Evolutionary conservation across 2,797 vertebrate species (phyloP).

Genomic region (Telmatherina bonti): DNA sequence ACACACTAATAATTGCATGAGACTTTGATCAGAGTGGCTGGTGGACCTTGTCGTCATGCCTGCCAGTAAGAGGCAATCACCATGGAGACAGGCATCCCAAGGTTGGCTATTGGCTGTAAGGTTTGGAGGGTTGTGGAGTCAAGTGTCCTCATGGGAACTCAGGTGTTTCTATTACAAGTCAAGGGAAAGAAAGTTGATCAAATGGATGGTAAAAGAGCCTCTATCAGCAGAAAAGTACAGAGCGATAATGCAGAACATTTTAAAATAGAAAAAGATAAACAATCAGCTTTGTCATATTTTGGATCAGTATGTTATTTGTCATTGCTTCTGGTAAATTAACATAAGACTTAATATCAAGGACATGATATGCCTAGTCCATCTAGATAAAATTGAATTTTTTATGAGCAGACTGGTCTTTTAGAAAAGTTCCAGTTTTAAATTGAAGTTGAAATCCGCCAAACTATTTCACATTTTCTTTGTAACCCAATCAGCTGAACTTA

Average conservation of each 20-base stretch:
- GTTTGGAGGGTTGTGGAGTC: slow-evolving; percentile 38
- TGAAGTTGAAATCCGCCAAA: not conserved
- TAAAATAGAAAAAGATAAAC: slow-evolving; percentile 12
- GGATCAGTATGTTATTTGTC: slow-evolving; percentile 25
- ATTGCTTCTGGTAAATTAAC: slow-evolving; percentile 32
- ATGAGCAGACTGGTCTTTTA: not conserved
- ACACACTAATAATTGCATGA: slow-evolving; percentile 69
- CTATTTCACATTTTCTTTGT: not conserved
- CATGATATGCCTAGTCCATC: not conserved
- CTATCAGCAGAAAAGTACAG: slow-evolving; percentile 21
- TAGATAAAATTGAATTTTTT: slow-evolving; percentile 3
- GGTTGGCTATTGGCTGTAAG: slow-evolving; percentile 44
- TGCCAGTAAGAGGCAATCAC: slow-evolving; percentile 70
- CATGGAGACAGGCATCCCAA: slow-evolving; percentile 69
- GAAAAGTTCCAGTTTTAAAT: not conserved
- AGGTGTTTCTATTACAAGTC: slow-evolving; percentile 42
- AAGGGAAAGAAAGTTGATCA: slow-evolving; percentile 19
- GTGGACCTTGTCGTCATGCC: slow-evolving; percentile 75
- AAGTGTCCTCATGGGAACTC: slow-evolving; percentile 46
- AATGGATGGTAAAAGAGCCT: slow-evolving; percentile 33
- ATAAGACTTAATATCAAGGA: slow-evolving; percentile 17
- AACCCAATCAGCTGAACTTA: not conserved
- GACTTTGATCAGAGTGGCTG: slow-evolving; percentile 75
- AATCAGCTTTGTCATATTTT: slow-evolving; percentile 7
- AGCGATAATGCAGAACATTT: slow-evolving; percentile 40